Base-by-base conservation (phyloP, 2,888 invertebrate genomes). In the Tetranychus piercei region DNA sequence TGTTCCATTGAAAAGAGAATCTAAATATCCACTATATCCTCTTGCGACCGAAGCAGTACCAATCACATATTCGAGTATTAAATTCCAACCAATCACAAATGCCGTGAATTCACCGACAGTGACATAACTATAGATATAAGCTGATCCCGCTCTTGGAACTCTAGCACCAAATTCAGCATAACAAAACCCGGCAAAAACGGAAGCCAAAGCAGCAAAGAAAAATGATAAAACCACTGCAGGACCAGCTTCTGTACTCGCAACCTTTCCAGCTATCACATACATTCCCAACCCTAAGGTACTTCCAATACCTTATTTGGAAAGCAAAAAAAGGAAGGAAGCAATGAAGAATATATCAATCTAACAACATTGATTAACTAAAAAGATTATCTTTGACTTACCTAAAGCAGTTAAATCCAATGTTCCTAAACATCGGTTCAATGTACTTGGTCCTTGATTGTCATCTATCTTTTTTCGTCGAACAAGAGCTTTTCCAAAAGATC, bases 161-260 rank as follows among this genome's bases (percentile, higher is more conserved):
- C 91, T 84, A 0, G 91, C 90, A 0, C 92, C 93, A 82, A 93
- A 93, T 83, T 94, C 94, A 0, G 93, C 92, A 82, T 92, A 94
- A 81, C 92, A 93, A 0, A 93, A 83, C n/a, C 78, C 78, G 76
- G 95, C 93, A 82, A 95, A 89, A 1, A 92, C 89, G 0, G 94
- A 94, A 0, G 94, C 94, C 64, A 95, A 82, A 6, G 94, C 95
- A 1, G 95, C 95, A 80, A 94, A 91, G 81, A 92, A 86, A 84
- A 94, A 94, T 81, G 92, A 92, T 81, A 94, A 85, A 78, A 93
- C 86, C 77, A 93, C 94, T 72, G 90, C 93, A 23, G 94, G 94
- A 22, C 94, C 94, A 89, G 94, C 91, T 2, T 88, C 88, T 67
- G 88, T 87, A 81, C 88, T 89, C 11, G 93, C 92, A 4, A 94